Evolutionary conservation across 2,888 invertebrate genomes (phyloP), one percentile per base, ranked within the genome.

Genomic region (Petrolisthes manimaculis): DNA sequence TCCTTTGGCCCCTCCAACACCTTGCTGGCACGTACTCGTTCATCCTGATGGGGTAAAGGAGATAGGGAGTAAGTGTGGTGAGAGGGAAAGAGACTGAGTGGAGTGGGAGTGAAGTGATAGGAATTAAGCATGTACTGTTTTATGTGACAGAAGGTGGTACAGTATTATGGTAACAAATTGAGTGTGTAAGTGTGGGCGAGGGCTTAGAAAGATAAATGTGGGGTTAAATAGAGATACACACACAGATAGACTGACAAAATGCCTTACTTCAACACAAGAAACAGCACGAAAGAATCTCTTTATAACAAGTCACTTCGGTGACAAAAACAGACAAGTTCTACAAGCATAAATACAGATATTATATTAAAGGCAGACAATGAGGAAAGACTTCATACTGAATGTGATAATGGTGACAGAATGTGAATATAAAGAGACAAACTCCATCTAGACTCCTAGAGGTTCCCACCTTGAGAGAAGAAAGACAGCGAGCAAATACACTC

Each of bases 401-500:
- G 77, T 77, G 77, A 9, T 77, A 6, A 71, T 12, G 37, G 77
- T 4, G 37, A 77, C 8, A 37, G 37, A 77, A 37, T 8, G 37
- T 37, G 37, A 37, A 5, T 12, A 24, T 6, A 77, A 77, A 18
- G 37, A 77, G 37, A 9, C 37, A 51, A 74, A 5, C 8, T 21
- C 8, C n/a, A 9, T 74, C 8, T 3, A 37, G 37, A 37, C n/a
- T 2, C 5, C 8, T 3, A 37, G 37, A 37, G 37, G 37, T 18
- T 3, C 71, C 14, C 24, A 89, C 91, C 89, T 95, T 98, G 83
- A 99, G 94, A 0, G 99, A 96, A 0, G 99, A 99, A 6, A 99
- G 94, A 92, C 98, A 99, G 69, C 99, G 95, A 0, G 98, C 97
- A 93, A 99, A 99, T 5, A 99, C 99, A 0, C 99, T 98, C 93